Evolutionary conservation across 2,888 invertebrate genomes (phyloP), one percentile per base, ranked within the genome.

Genomic region (Caenorhabditis macrosperma): DNA sequence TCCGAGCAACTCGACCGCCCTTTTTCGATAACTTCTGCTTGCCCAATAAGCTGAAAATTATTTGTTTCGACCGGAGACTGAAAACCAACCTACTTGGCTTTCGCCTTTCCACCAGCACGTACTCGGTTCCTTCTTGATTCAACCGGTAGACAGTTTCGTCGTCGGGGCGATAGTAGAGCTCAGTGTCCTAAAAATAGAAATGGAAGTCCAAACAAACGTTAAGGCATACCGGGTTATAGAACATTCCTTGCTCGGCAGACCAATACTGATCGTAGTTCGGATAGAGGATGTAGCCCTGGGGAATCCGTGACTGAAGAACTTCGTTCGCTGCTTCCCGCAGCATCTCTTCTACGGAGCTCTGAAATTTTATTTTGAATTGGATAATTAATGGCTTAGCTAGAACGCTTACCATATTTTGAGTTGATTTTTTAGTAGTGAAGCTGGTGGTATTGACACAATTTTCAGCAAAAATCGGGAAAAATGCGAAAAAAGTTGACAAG

Each of bases 181-280:
- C 50, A 1, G 86, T 86, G 30, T 83, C 84, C 88, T 88, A 75
- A 0, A 84, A 57, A 61, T 48, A 9, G 6, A 12, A 41, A 10
- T n/a, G n/a, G n/a, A n/a, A n/a, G n/a, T n/a, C n/a, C n/a, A 28
- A n/a, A n/a, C 22, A 17, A 3, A 15, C 7, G 30, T n/a, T 4
- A 46, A 22, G 41, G 77, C 83, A 57, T 52, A 86, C 88, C 52
- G 82, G 82, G 67, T 89, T 85, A 68, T 86, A 89, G 59, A 80
- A 89, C 71, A 85, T 88, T 12, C 84, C 80, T 12, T 83, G 81
- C 30, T 84, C 85, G 9, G 46, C 59, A 9, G 86, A 87, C 81
- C 88, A 89, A 78, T 89, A 89, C 77, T 87, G 82, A 7, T 78
- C 67, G 38, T 86, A 86, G 52, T 87, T 86, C n/a, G 75, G 79